Evolutionary conservation across 2,113 vertebrate genomes (phyloP), one percentile per base, ranked within the genome.

Genomic region (Casuarius casuarius): DNA sequence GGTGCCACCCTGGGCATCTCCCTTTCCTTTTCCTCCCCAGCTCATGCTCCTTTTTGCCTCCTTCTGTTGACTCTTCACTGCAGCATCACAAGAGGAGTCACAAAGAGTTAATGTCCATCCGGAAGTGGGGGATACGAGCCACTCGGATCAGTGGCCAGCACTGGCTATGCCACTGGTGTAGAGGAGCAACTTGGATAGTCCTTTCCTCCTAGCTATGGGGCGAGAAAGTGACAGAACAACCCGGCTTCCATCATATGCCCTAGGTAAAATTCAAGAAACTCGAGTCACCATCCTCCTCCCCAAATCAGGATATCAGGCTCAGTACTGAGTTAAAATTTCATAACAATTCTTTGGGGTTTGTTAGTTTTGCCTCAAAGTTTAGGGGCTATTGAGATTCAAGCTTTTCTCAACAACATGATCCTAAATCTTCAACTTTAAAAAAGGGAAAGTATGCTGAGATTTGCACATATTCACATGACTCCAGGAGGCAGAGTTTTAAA

Each of bases 211-310:
- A 2, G 12, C 42, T 14, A 5, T 1, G 2, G 12, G 17, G 40
- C 29, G 29, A 44, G 31, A 7, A 56, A 56, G 16, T 0, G 1
- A 48, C 7, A 31, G 49, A 48, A 17, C 2, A 9, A 22, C 3
- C 7, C 2, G 9, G 66, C 8, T 18, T 38, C 46, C 58, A 46
- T 16, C 40, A 19, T 52, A 5, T 4, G 46, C 20, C 7, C 2
- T 4, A n/a, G 62, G 1, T 10, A 28, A 46, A 25, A 40, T 7
- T 26, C 7, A 20, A 51, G 54, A 84, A 42, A 46, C 7, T 22
- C 0, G 2, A 10, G 44, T 19, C 1, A 0, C 7, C 0, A 0
- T n/a, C 25, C 61, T 42, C 77, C 35, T 46, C 25, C 25, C 63
- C 58, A 12, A 0, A 22, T 40, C 3, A 1, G 25, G 25, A 2